These are phyloP conservation scores for Buceros bicornis DNA, from an alignment of 2,797 vertebrate genomes.

Conservation along the genomic window DNA sequence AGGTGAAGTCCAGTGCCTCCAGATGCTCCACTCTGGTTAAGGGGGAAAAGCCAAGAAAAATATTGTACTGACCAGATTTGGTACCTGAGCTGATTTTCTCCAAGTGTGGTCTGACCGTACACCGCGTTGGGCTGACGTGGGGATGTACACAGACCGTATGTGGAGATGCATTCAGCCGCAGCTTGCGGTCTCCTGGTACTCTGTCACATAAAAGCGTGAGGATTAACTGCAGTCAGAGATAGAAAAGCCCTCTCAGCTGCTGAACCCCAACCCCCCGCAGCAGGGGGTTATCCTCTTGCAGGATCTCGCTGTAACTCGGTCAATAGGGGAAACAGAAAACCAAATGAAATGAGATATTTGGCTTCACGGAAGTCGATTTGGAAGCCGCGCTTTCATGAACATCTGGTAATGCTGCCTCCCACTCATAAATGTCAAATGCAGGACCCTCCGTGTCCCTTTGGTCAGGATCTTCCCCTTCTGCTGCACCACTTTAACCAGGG, in stretches of 20 bases:
- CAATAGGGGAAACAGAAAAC: constrained; percentile 43
- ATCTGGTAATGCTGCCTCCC: constrained; percentile 63
- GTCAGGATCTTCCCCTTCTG: constrained; percentile 44
- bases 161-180: background rate
- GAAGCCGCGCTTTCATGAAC: constrained; percentile 45
- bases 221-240: background rate
- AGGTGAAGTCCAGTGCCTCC: background rate
- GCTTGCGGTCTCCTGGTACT: background rate
- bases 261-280: background rate
- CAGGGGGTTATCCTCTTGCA: constrained; percentile 10
- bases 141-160: background rate
- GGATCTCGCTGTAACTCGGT: background rate
- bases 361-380: constrained; percentile 15
- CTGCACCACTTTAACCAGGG: constrained; percentile 12
- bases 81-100: background rate
- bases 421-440: constrained; percentile 51
- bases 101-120: background rate
- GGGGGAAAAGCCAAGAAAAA: background rate
- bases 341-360: constrained; percentile 50
- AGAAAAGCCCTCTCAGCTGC: background rate
- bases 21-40: background rate
- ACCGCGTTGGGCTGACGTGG: background rate
- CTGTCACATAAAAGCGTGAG: background rate
- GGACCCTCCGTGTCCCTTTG: background rate
- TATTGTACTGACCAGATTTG: background rate